Percentiles rank a stretch among this genome's conserved stretches.
Evolutionary conservation across 2,113 vertebrate species (phyloP).

Genomic region (Bubo blakistoni): DNA sequence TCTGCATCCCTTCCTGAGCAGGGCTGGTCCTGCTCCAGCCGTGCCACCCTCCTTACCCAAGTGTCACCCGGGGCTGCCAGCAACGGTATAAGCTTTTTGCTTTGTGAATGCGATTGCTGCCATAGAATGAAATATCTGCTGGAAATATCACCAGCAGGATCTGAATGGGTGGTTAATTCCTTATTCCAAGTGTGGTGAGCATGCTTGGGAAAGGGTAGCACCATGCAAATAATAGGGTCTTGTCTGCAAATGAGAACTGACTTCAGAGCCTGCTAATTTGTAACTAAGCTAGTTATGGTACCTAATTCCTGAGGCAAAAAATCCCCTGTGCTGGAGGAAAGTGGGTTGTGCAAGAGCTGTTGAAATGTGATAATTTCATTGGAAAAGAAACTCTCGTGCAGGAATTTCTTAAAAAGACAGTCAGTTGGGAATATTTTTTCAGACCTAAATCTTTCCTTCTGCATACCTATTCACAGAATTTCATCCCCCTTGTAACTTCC

Average conservation of each 20-base stretch:
- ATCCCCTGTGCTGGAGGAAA: not conserved
- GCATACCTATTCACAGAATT: not conserved
- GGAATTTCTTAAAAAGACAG: not conserved
- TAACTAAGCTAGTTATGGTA: not conserved
- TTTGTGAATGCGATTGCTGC: not conserved
- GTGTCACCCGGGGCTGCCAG: not conserved
- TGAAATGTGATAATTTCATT: not conserved
- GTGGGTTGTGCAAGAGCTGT: not conserved
- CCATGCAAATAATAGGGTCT: not conserved
- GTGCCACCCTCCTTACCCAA: not conserved
- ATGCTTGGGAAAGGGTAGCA: not conserved
- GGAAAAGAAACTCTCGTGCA: not conserved
- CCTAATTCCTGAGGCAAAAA: not conserved
- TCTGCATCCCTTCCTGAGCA: too few relatives aligned
- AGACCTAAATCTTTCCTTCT: not conserved
- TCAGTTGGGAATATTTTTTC: not conserved
- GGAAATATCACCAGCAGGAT: not conserved
- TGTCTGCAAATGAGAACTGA: not conserved
- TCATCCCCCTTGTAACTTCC: not conserved
- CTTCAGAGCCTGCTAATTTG: not conserved
- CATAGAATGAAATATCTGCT: not conserved
- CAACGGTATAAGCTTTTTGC: fast-evolving
- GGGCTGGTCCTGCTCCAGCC: not conserved
- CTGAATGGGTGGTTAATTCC: not conserved
- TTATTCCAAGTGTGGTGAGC: not conserved